Percentiles rank a stretch among this genome's conserved stretches.
These are phyloP conservation scores for Eupithecia inturbata DNA, from an alignment of 2,888 invertebrate genomes.

Conservation along the genomic window DNA sequence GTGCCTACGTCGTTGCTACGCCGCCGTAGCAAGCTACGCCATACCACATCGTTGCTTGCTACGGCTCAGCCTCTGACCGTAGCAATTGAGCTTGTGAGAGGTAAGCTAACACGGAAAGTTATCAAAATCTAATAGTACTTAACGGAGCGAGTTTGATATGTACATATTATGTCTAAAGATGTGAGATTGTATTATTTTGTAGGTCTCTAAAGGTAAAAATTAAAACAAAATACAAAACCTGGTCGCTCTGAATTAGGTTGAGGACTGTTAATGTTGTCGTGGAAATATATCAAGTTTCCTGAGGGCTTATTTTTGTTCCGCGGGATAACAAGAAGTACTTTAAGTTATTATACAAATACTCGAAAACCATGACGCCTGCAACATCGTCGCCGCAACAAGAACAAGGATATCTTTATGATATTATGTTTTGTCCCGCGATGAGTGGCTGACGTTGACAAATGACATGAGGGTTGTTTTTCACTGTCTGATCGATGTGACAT, in stretches of 20 bases:
- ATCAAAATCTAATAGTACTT: neutral
- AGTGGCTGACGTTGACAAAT: conserved; percentile 81
- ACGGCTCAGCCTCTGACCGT: neutral
- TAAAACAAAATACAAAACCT: neutral
- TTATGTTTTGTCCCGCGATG: conserved; percentile 77
- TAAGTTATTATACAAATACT: conserved; percentile 55
- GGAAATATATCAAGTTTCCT: conserved; percentile 8
- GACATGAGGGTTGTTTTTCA: conserved; percentile 78
- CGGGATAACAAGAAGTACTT: conserved; percentile 30
- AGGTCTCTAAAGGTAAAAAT: neutral
- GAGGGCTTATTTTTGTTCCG: conserved; percentile 23
- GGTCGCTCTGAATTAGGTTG: neutral
- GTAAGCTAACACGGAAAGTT: neutral
- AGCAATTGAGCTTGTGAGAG: neutral
- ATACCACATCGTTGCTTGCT: neutral
- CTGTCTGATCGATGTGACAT: conserved; percentile 81
- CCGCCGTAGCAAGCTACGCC: neutral
- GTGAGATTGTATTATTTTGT: neutral
- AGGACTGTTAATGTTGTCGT: neutral
- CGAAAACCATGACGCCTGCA: conserved; percentile 51
- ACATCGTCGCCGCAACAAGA: conserved; percentile 68
- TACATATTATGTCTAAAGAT: neutral
- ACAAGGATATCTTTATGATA: conserved; percentile 81
- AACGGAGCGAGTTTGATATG: neutral
- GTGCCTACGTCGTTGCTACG: neutral